phyloP scores from a whole-genome alignment of 2,113 vertebrate species.

The Corythoichthys intestinalis region DNA sequence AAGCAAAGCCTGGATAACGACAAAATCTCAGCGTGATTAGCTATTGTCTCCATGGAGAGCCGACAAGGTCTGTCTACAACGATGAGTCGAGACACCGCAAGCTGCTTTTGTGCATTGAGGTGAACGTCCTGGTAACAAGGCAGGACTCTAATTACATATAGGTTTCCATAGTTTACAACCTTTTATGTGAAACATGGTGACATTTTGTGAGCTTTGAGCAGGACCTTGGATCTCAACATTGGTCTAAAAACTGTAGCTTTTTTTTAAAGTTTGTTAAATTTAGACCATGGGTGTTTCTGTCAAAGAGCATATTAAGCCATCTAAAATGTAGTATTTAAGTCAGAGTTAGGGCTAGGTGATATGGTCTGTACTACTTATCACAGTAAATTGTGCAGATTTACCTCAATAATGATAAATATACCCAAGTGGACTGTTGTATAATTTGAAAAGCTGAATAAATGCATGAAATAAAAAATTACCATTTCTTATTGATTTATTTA shows the following conservation, averaged over 20 bases:
- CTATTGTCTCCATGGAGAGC: conserved; percentile 6
- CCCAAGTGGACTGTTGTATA: too few relatives aligned
- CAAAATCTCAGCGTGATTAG: background rate
- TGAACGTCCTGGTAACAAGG: conserved; percentile 43
- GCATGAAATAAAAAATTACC: too few relatives aligned
- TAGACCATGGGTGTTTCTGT: background rate
- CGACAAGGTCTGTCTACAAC: conserved; percentile 12
- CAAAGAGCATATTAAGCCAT: too few relatives aligned
- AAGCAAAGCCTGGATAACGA: background rate
- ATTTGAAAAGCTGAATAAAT: too few relatives aligned
- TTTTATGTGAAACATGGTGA: background rate
- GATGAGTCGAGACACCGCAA: conserved; percentile 16
- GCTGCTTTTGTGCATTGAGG: conserved; percentile 17
- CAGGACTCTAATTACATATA: conserved; percentile 31
- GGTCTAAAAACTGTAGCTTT: background rate
- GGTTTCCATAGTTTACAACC: background rate
- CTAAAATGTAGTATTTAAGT: too few relatives aligned
- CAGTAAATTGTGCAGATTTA: too few relatives aligned
- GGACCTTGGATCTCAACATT: background rate
- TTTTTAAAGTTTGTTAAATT: background rate
- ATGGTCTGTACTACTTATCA: too few relatives aligned
- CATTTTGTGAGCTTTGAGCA: background rate
- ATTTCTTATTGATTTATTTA: too few relatives aligned
- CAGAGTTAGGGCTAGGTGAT: too few relatives aligned
- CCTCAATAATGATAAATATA: too few relatives aligned